phyloP scores from a whole-genome alignment of 2,888 invertebrate genomes.

The Eupithecia subfuscata region DNA sequence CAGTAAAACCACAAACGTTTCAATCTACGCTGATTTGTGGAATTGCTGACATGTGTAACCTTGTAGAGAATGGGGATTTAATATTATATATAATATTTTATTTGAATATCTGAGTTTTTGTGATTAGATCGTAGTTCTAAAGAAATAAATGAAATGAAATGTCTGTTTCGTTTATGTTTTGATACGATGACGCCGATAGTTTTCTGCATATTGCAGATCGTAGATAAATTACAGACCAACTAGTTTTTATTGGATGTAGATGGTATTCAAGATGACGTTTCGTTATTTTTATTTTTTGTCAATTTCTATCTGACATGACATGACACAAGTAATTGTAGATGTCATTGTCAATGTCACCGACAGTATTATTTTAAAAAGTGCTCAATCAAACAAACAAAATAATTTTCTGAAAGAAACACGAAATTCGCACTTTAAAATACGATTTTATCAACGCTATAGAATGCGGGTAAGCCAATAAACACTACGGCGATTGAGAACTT shows the following conservation, averaged over 20 bases:
- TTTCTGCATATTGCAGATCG: no score
- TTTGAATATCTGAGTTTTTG: no score
- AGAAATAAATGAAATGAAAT: no score
- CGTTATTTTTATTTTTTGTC: not conserved
- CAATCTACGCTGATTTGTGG: not conserved
- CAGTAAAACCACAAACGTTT: not conserved
- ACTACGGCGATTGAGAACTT: not conserved
- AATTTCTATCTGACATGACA: not conserved
- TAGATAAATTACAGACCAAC: no score
- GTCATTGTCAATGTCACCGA: not conserved
- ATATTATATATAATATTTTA: no score
- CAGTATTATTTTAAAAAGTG: not conserved
- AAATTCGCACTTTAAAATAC: not conserved
- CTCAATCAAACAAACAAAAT: not conserved
- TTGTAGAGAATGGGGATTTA: no score
- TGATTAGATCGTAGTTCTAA: no score
- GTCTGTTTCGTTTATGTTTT: no score
- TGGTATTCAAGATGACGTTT: no score
- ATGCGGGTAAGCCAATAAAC: slow-evolving; percentile 3
- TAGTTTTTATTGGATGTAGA: no score
- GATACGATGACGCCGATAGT: no score
- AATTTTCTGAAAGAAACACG: not conserved
- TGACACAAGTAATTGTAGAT: not conserved
- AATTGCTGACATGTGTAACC: not conserved
- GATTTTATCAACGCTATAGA: not conserved